A percentile compares a stretch with the other conserved stretches of the same genome.
These are phyloP conservation scores for Otus sunia DNA, from an alignment of 2,113 vertebrate species.

Conservation along the genomic window DNA sequence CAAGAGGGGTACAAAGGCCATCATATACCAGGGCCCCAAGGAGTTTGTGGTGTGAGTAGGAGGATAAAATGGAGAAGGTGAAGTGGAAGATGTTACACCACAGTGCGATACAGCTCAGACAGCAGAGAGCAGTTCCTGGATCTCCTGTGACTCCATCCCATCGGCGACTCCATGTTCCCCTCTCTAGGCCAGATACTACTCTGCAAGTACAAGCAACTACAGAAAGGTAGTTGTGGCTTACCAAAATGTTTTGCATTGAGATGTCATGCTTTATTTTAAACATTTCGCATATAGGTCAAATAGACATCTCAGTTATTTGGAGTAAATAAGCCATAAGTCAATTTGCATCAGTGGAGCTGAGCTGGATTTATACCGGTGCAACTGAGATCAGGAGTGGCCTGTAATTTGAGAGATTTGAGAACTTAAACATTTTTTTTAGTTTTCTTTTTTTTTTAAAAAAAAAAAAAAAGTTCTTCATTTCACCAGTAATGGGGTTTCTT, in stretches of 20 bases:
- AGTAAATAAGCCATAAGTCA: not conserved
- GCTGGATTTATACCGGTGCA: not conserved
- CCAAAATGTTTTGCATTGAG: not conserved
- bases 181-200: not conserved
- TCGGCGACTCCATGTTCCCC: not conserved
- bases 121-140: not conserved
- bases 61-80: not conserved
- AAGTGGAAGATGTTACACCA: not conserved
- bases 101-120: not conserved
- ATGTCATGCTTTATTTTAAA: not conserved
- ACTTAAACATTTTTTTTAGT: not conserved
- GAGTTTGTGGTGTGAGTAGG: not conserved
- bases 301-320: not conserved
- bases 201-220: not conserved
- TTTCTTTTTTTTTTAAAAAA: not conserved
- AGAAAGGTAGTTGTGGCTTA: not conserved
- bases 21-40: not conserved
- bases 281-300: not conserved
- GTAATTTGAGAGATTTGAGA: not conserved
- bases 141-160: not conserved
- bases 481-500: slow-evolving; percentile 7
- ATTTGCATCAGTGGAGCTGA: not conserved
- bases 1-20: not conserved
- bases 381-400: not conserved
- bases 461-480: not conserved